These are phyloP conservation scores for Austrolebias charrua DNA, from an alignment of 2,797 vertebrate genomes.

Conservation along the genomic window DNA sequence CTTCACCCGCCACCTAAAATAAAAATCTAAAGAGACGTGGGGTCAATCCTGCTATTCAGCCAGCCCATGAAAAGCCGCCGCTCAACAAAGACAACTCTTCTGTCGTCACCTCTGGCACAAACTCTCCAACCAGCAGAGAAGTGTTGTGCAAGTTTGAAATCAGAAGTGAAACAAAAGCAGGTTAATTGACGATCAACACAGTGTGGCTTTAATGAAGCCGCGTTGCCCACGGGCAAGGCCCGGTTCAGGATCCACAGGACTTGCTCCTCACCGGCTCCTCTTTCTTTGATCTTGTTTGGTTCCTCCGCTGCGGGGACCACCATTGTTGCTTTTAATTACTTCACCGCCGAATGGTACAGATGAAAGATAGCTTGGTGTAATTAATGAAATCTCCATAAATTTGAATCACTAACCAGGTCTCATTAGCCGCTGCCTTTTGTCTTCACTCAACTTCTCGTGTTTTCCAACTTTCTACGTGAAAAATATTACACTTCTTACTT, in stretches of 20 bases:
- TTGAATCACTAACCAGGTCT: conserved; percentile 98
- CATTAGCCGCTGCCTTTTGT: conserved; percentile 95
- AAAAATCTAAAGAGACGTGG: not conserved
- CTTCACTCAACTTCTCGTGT: conserved; percentile 85
- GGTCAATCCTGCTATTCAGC: conserved; percentile 29
- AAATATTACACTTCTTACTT: conserved; percentile 70
- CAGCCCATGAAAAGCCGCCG: conserved; percentile 51
- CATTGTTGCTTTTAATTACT: conserved; percentile 98
- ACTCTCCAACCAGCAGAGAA: conserved; percentile 81
- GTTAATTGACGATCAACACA: conserved; percentile 99
- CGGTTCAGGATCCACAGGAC: conserved; percentile 85
- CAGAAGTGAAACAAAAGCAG: conserved; percentile 95
- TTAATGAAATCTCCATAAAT: conserved; percentile 99
- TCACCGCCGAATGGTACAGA: conserved; percentile 94
- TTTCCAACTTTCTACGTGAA: conserved; percentile 76
- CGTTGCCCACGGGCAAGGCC: conserved; percentile 88
- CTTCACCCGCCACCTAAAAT: not conserved
- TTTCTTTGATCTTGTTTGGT: conserved; percentile 95
- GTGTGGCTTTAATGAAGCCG: conserved; percentile 94
- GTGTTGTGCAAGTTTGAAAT: conserved; percentile 87
- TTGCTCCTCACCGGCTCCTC: conserved; percentile 86
- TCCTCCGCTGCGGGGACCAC: conserved; percentile 85
- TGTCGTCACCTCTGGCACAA: conserved; percentile 80
- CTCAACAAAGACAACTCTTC: conserved; percentile 69
- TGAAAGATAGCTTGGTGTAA: conserved; percentile 99